Evolutionary conservation across 2,888 invertebrate species (phyloP), one percentile per base, ranked within the genome.

Genomic region (Tortrix viridana): DNA sequence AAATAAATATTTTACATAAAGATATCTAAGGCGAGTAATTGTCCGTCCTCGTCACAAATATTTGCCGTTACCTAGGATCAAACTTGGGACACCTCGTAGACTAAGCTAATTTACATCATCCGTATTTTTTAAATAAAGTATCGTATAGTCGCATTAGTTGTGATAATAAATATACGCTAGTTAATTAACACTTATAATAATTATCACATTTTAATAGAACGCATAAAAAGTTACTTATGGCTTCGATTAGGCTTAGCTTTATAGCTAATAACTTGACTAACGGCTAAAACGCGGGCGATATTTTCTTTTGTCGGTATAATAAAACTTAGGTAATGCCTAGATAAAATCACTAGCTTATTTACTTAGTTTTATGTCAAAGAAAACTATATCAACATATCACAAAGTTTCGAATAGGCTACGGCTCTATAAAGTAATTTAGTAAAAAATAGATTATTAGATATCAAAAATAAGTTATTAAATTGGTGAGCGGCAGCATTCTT

Each of bases 401-500:
- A 68, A 65, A 58, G 59, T 54, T 46, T 52, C 16, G 46, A 48
- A 50, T 54, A 60, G n/a, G 4, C 20, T n/a, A 1, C 20, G 19
- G 46, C 23, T 19, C 38, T 52, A 50, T 38, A 62, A 37, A 38
- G n/a, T 6, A 38, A 16, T 41, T n/a, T 47, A 65, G n/a, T 65
- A 67, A 81, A 76, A 79, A 80, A 78, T 74, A 80, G 80, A 82
- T 84, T 76, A 82, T 80, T 80, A 79, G 75, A 77, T 76, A 80
- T 77, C 78, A 81, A 81, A 80, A 77, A 76, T 76, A 82, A 83
- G 83, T 88, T 84, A 86, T 87, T 84, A 86, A 84, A 87, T 84
- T 85, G 84, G 86, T 84, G 85, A 86, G 87, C 86, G 86, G 88
- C 85, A 74, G 79, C 82, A 80, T 74, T 76, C 81, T 82, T 84